Base-by-base conservation (phyloP, 2,888 invertebrate species). In the Nudaria mundana region DNA sequence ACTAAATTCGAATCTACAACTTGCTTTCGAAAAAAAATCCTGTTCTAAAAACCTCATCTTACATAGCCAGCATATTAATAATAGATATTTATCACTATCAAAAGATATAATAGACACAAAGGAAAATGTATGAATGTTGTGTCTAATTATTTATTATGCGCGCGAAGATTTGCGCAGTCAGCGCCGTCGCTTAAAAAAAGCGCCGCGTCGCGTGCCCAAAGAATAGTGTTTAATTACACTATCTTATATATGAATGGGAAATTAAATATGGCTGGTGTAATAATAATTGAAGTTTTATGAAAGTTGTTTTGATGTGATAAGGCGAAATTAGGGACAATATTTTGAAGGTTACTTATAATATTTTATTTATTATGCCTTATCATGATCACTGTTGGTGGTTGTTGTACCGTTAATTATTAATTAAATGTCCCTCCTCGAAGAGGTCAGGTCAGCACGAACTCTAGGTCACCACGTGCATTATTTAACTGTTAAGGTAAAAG, bases 191-290 rank as follows among this genome's bases (percentile, higher is more conserved):
- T 5, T 5, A 18, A 18, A 18, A 18, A 18, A 18, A 18, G 18
- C 5, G 44, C 41, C 24, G 20, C 8, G 33, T 26, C 39, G 33
- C 30, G 33, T 14, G 58, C 46, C 47, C 45, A 51, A 12, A 58
- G 38, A 59, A 61, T 61, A 34, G 52, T 8, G 35, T 44, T 54
- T 59, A 52, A 61, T 59, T 59, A 40, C 38, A 35, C n/a, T 43
- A 20, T 15, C 44, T 44, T 41, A 46, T 40, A 38, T 51, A 40
- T 38, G 11, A 14, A 33, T 47, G 45, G 37, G 15, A 34, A 34
- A 34, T 34, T 34, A 37, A 52, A 57, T 49, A 48, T 54, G 44
- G 37, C 29, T 44, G 30, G 7, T 26, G 41, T 37, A 31, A n/a
- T n/a, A n/a, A n/a, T n/a, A n/a, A 46, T 48, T 28, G 29, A 37